Evolutionary conservation across 2,888 invertebrate species (phyloP).

Genomic region (Tryphoninae sp.): DNA sequence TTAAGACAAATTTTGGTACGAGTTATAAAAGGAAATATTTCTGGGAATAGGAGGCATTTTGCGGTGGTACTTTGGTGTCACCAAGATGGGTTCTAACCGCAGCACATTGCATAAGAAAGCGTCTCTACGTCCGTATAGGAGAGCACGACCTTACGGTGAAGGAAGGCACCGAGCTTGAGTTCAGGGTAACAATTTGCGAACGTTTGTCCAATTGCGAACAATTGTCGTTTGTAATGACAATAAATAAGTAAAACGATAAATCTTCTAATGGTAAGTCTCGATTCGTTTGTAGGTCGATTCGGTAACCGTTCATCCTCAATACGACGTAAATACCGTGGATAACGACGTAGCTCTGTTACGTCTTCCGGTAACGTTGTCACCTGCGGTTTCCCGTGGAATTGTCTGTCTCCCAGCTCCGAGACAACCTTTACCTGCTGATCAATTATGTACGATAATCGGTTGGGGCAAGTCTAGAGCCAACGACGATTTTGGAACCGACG

Average conservation of each 20-base stretch:
- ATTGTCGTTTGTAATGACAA: background rate
- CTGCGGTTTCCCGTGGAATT: conserved; percentile 83
- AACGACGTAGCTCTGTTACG: conserved; percentile 95
- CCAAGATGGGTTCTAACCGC: conserved; percentile 93
- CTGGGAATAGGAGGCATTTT: conserved; percentile 89
- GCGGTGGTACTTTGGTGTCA: conserved; percentile 92
- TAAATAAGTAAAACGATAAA: background rate
- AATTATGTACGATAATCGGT: conserved; percentile 93
- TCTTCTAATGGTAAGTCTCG: conserved; percentile 2
- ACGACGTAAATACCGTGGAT: conserved; percentile 94
- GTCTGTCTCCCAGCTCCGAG: conserved; percentile 91
- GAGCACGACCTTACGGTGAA: conserved; percentile 91
- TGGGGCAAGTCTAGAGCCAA: conserved; percentile 93
- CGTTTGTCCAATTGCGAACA: too few species aligned
- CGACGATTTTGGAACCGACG: conserved; percentile 90
- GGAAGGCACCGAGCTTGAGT: conserved; percentile 90
- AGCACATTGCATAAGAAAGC: conserved; percentile 91
- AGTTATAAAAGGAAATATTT: background rate
- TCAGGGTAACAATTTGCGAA: conserved; percentile 82
- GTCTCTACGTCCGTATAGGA: conserved; percentile 91
- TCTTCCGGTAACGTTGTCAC: conserved; percentile 81
- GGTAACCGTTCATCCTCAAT: conserved; percentile 91
- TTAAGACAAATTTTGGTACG: too few species aligned
- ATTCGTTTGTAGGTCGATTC: conserved; percentile 82
- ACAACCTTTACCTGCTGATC: conserved; percentile 85